Evolutionary conservation across 2,113 vertebrate species (phyloP).

Genomic region (Engraulis encrasicolus): DNA sequence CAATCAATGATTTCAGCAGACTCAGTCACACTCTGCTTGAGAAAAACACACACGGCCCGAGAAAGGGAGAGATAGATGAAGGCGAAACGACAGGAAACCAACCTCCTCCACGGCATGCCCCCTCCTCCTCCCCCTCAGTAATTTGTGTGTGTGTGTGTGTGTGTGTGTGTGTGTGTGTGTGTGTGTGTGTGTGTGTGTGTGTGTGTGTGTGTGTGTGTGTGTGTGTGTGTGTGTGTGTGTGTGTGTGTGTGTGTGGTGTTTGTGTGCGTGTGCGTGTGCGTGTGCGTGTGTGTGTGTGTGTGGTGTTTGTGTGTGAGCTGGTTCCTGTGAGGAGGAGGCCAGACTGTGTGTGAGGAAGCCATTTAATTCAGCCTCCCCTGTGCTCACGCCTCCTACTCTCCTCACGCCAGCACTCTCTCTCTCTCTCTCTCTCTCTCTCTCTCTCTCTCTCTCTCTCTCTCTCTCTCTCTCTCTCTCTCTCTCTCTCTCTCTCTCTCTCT

Average conservation of each 20-base stretch:
- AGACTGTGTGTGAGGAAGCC: conserved; percentile 52
- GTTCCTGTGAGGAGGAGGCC: conserved; percentile 39
- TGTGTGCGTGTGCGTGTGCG: background rate
- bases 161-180: conserved; percentile 7
- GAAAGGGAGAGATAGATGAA: conserved; percentile 3
- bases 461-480: conserved; percentile 23
- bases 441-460: conserved; percentile 15
- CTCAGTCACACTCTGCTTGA: background rate
- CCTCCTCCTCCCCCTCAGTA: background rate
- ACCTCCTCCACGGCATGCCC: background rate
- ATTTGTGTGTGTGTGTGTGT: background rate
- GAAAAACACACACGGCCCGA: conserved; percentile 18
- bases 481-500: background rate
- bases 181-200: conserved; percentile 3
- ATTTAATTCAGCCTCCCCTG: conserved; percentile 53
- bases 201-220: background rate
- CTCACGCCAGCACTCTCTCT: background rate
- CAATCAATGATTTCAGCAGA: background rate
- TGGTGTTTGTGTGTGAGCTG: conserved; percentile 27
- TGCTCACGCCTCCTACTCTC: conserved; percentile 13
- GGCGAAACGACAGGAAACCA: conserved; percentile 9
- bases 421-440: conserved; percentile 31
- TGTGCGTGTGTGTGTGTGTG: background rate
- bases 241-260: background rate
- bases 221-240: background rate